Base-by-base conservation (phyloP, 2,797 vertebrate species). In the Sternarchorhynchus goeldii region DNA sequence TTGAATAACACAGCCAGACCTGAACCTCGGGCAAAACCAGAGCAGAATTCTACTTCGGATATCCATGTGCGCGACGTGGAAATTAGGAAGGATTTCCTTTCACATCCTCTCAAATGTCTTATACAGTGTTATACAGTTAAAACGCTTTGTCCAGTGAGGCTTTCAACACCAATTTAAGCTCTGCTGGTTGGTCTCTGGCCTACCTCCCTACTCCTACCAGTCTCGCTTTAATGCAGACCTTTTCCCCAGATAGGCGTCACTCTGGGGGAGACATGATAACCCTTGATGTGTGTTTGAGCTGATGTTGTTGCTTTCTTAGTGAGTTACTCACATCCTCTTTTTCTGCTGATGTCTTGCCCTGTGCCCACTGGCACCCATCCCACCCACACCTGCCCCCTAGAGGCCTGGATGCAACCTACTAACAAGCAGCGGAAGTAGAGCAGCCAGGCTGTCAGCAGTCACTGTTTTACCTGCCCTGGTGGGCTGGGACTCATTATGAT, bases 401-500 rank as follows among this genome's bases (percentile, higher is more conserved):
- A 87, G 87, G 86, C 86, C 66, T 56, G 77, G 77, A 72, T 78
- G 75, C 77, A 86, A 88, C 86, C 87, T 85, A 73, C 75, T 82
- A 86, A 83, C 72, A 86, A 87, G 86, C 85, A 65, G 68, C 60
- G 76, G 88, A 93, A 92, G 87, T 87, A 92, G 91, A 88, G 87
- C 91, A 89, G 75, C 83, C 82, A 86, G 75, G 87, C 70, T 78
- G 12, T 80, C 78, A 84, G 65, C 85, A 90, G 86, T 76, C 86
- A 82, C 82, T 90, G 91, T 88, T 90, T 91, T 89, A 89, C 87
- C 81, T 83, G 70, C 83, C 80, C 68, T 72, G 3, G 45, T 88
- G 87, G 84, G 86, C 88, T 86, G 83, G 71, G 86, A 77, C 84
- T 90, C 83, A 91, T 93, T 92, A 92, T 90, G 91, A 94, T 94